A percentile compares a stretch with the other conserved stretches of the same genome.
Conservation (phyloP, 2,888 invertebrate species). For the Hydrotaea diabolus region DNA sequence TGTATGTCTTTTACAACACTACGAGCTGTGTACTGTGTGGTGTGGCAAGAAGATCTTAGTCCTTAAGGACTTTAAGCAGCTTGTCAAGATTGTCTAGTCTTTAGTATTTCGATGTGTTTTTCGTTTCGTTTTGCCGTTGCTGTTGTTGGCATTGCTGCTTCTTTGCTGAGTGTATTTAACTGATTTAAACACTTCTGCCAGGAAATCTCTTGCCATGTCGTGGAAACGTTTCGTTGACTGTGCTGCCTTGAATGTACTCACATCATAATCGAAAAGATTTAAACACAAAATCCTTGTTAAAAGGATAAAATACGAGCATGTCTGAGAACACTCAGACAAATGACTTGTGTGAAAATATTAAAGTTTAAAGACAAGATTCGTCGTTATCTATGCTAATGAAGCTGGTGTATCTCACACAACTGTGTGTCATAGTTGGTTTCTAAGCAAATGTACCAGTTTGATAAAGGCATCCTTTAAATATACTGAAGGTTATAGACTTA, state of each 20-base stretch:
- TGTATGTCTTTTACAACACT: conserved; percentile 18
- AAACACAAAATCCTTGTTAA: conserved; percentile 30
- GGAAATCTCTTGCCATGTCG: conserved; percentile 47
- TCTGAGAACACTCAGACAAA: conserved; percentile 24
- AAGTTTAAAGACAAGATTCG: too few species aligned
- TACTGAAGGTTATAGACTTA: too few species aligned
- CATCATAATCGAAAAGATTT: conserved; percentile 46
- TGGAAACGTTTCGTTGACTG: neutral
- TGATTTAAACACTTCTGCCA: conserved; percentile 56
- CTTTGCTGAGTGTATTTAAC: conserved; percentile 42
- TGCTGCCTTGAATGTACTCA: conserved; percentile 38
- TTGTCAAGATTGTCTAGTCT: conserved; percentile 70
- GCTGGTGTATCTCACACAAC: too few species aligned
- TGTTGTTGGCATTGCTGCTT: conserved; percentile 29
- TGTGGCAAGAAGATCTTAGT: conserved; percentile 66
- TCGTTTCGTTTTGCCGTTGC: conserved; percentile 10
- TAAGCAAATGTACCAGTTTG: too few species aligned
- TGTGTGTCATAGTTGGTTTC: too few species aligned
- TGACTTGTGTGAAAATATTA: neutral
- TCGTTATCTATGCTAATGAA: too few species aligned
- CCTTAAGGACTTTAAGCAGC: conserved; percentile 76
- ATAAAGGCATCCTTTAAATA: too few species aligned
- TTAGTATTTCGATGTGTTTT: conserved; percentile 37
- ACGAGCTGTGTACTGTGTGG: neutral
- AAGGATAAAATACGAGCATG: conserved; percentile 4